These are phyloP conservation scores for Gracilinanus agilis DNA, from an alignment of 2,113 vertebrate species.

Conservation along the genomic window DNA sequence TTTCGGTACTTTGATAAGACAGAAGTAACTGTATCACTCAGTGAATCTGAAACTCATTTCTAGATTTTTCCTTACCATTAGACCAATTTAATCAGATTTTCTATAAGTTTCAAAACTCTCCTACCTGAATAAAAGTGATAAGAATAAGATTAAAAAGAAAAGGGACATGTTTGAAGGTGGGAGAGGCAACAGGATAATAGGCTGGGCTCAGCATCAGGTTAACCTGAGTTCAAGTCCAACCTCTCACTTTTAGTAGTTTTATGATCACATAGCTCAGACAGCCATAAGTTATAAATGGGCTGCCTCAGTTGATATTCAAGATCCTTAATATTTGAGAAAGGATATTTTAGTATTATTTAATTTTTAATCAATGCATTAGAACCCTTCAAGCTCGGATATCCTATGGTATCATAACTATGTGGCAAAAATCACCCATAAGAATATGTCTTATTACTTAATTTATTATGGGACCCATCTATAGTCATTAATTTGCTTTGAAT, in stretches of 20 bases:
- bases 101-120: slow-evolving; percentile 50
- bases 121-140: slow-evolving; percentile 39
- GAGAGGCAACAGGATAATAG: background rate
- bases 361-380: background rate
- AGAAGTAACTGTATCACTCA: slow-evolving; percentile 63
- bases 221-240: background rate
- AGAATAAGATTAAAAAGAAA: slow-evolving; percentile 45
- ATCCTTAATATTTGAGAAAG: background rate
- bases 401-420: slow-evolving; percentile 47
- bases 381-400: background rate
- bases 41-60: slow-evolving; percentile 61
- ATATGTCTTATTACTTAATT: slow-evolving; percentile 52
- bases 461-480: slow-evolving; percentile 29
- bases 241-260: background rate
- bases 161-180: slow-evolving; percentile 45
- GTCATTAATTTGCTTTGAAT: background rate
- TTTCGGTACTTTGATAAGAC: slow-evolving; percentile 42
- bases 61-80: slow-evolving; percentile 50
- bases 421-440: slow-evolving; percentile 35
- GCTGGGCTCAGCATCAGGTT: background rate
- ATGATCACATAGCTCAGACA: background rate
- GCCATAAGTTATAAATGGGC: background rate
- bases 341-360: background rate
- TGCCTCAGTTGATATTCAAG: background rate
- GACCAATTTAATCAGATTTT: slow-evolving; percentile 60